Evolutionary conservation across 1,140 invertebrate species (phyloP).

Genomic region (Riptortus pedestris): DNA sequence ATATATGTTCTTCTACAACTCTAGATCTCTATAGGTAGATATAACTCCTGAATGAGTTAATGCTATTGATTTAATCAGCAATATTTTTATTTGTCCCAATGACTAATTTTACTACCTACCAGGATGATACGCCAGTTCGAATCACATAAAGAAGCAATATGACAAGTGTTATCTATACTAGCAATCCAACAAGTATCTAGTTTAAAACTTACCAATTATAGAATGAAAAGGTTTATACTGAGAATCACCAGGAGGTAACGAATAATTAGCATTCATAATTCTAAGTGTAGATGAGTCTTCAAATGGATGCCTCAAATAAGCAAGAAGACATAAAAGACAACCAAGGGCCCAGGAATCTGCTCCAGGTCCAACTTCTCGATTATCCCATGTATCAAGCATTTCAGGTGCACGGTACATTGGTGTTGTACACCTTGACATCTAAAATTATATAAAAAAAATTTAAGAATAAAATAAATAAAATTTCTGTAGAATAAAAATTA

Average conservation of each 20-base stretch:
- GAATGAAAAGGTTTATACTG: constrained; percentile 78
- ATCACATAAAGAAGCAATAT: too few species aligned
- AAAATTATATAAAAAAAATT: constrained; percentile 25
- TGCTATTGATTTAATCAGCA: too few species aligned
- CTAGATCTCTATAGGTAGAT: too few species aligned
- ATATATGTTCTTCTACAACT: too few species aligned
- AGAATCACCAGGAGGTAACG: constrained; percentile 66
- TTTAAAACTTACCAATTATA: constrained; percentile 76
- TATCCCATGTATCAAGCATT: constrained; percentile 96
- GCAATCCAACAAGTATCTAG: too few species aligned
- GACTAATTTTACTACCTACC: too few species aligned
- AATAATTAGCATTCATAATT: constrained; percentile 93
- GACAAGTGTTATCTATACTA: too few species aligned
- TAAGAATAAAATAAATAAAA: neutral
- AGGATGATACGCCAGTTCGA: too few species aligned
- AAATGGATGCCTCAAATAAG: constrained; percentile 92
- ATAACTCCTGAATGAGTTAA: too few species aligned
- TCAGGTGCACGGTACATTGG: constrained; percentile 89
- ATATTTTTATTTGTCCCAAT: too few species aligned
- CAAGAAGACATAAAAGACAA: constrained; percentile 86
- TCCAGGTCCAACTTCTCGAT: constrained; percentile 78
- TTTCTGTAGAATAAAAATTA: constrained; percentile 7
- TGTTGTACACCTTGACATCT: constrained; percentile 63
- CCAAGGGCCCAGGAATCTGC: constrained; percentile 95
- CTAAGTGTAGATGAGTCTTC: constrained; percentile 91